Percentiles rank a stretch among this genome's conserved stretches.
These are phyloP conservation scores for Asobara japonica DNA, from an alignment of 1,140 invertebrate genomes.

Conservation along the genomic window DNA sequence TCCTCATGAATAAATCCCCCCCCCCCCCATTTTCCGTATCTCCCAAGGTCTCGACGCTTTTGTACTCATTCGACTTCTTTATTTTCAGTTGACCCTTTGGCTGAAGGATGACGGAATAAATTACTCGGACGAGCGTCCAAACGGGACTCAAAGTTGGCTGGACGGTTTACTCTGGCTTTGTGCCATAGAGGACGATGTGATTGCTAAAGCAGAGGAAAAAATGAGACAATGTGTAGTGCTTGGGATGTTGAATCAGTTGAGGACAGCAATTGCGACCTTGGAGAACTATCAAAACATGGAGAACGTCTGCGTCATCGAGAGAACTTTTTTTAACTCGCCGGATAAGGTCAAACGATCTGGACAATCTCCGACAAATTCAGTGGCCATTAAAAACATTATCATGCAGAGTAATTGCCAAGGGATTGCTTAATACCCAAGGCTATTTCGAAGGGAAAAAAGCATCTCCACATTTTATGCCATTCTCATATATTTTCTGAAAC, in stretches of 20 bases:
- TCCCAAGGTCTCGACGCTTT: not conserved
- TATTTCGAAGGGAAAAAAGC: too few species aligned
- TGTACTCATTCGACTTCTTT: slow-evolving; percentile 24
- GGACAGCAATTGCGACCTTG: slow-evolving; percentile 46
- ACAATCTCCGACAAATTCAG: not conserved
- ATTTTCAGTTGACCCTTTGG: slow-evolving; percentile 57
- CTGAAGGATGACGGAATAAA: slow-evolving; percentile 53
- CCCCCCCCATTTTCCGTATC: not conserved
- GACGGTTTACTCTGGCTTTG: slow-evolving; percentile 57
- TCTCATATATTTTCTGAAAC: too few species aligned
- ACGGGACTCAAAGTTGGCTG: slow-evolving; percentile 42
- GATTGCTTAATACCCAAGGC: not conserved
- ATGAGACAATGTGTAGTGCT: slow-evolving; percentile 54
- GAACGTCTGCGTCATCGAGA: slow-evolving; percentile 39
- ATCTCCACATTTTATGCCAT: too few species aligned
- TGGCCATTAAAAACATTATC: not conserved
- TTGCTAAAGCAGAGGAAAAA: slow-evolving; percentile 44
- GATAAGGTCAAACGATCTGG: not conserved
- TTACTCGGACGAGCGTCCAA: slow-evolving; percentile 42
- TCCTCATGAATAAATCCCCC: not conserved
- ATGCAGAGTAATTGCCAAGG: not conserved
- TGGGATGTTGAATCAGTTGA: slow-evolving; percentile 57
- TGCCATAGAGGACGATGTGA: slow-evolving; percentile 42
- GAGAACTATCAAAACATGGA: slow-evolving; percentile 39
- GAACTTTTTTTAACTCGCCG: slow-evolving; percentile 23